Conservation (phyloP, 37 sponge, comb jelly and placozoan genomes). For the Ianthella basta region DNA sequence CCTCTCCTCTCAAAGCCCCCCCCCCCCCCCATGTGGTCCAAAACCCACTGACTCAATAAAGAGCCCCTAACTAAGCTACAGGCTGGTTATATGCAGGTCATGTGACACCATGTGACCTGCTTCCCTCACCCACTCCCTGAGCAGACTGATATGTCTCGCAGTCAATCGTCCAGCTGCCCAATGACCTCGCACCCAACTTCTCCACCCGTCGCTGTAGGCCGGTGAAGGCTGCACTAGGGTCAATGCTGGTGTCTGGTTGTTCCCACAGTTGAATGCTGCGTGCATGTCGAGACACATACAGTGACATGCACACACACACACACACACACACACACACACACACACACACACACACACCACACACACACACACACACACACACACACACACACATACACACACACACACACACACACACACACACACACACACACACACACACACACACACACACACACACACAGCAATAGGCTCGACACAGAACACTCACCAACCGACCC, state of each 20-base stretch:
- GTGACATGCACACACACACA: background rate
- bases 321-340: background rate
- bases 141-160: slow-evolving; percentile 71
- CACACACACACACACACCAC: background rate
- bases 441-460: no score
- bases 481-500: slow-evolving; percentile 58
- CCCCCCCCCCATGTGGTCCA: no score
- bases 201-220: slow-evolving; percentile 60
- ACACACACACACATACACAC: background rate
- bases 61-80: no score
- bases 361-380: background rate
- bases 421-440: background rate
- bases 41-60: no score
- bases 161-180: slow-evolving; percentile 61
- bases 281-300: background rate
- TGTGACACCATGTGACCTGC: slow-evolving; percentile 5
- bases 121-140: slow-evolving; percentile 32
- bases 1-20: no score
- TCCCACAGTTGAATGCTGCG: slow-evolving; percentile 62
- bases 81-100: no score
- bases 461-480: background rate
- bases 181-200: slow-evolving; percentile 30
- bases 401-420: background rate
- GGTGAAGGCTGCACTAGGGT: slow-evolving; percentile 49
- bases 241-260: slow-evolving; percentile 55